These are phyloP conservation scores for Melolontha melolontha DNA, from an alignment of 2,888 invertebrate species.

Conservation along the genomic window DNA sequence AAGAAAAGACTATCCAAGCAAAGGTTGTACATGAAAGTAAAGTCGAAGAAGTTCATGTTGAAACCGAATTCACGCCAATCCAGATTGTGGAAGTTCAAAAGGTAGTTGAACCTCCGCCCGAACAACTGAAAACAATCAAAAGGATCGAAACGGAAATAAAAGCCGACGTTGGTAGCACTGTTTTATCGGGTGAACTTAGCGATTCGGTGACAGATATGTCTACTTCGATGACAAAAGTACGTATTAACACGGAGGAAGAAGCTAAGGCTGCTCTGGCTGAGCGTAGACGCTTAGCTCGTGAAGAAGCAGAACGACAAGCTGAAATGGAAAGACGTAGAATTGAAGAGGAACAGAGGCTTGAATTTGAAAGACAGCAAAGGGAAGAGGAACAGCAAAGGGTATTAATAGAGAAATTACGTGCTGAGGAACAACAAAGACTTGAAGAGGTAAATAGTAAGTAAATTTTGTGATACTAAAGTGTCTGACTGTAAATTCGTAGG, in stretches of 20 bases:
- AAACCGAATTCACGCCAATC: conserved; percentile 14
- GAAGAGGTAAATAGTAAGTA: conserved; percentile 75
- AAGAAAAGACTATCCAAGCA: too few species aligned
- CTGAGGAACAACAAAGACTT: conserved; percentile 87
- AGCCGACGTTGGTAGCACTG: conserved; percentile 27
- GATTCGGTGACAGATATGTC: conserved; percentile 60
- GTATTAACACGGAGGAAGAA: conserved; percentile 90
- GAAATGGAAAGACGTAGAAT: conserved; percentile 82
- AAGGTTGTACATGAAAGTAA: too few species aligned
- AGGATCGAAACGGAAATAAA: conserved; percentile 37
- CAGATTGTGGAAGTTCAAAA: conserved; percentile 9
- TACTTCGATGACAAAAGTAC: conserved; percentile 76
- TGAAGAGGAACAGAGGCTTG: conserved; percentile 80
- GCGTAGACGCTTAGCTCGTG: conserved; percentile 85
- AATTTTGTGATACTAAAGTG: neutral
- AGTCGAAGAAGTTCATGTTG: neutral
- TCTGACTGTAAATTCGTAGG: conserved; percentile 59
- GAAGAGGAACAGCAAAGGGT: conserved; percentile 89
- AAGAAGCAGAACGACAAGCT: conserved; percentile 92
- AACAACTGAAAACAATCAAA: conserved; percentile 38
- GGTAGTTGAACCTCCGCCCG: conserved; percentile 22
- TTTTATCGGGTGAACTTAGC: conserved; percentile 42
- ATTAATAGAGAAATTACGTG: conserved; percentile 82
- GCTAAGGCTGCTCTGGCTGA: conserved; percentile 95
- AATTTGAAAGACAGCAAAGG: conserved; percentile 76